Evolutionary conservation across 2,113 vertebrate genomes (phyloP), one percentile per base, ranked within the genome.

Genomic region (Campylorhamphus procurvoides): DNA sequence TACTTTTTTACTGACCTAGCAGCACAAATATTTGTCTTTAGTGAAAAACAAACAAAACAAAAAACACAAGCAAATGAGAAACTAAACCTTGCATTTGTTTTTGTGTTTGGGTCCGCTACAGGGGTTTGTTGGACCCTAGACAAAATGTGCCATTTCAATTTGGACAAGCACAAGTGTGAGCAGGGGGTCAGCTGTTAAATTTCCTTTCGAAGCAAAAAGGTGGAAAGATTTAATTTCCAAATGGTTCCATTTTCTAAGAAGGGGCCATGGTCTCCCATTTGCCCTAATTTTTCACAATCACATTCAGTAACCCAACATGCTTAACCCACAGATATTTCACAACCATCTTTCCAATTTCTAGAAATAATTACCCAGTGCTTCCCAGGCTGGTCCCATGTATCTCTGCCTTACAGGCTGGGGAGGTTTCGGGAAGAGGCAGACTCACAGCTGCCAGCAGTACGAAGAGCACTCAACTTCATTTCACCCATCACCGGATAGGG

Each of bases 191-290:
- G 66, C 95, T 87, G 93, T 66, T 90, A 96, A 95, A 94, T 87
- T 71, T 87, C 73, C 74, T 93, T 93, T 95, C 27, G 14, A 84
- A 94, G 86, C 89, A 86, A 92, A 84, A 90, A 75, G 33, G 86
- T 95, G 92, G 93, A 94, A 95, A 90, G 83, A 95, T 97, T 93
- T 97, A 87, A 93, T 95, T 93, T 87, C 62, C 49, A 89, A 87
- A 72, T 1, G 6, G 78, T 75, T 87, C 75, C 3, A 10, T 88
- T 90, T 90, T 68, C 86, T 78, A 52, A 75, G 86, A 69, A 15
- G 39, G 62, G 90, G 56, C 19, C 13, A 2, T 0, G 0, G 44
- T 56, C 71, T 82, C n/a, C 53, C 2, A 0, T 52, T 84, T 84
- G 89, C 69, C 91, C 84, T 81, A 91, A 78, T 81, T 95, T 84